phyloP scores from a whole-genome alignment of 64 coral and sea anemone genomes.

The Stichodactyla mertensii region DNA sequence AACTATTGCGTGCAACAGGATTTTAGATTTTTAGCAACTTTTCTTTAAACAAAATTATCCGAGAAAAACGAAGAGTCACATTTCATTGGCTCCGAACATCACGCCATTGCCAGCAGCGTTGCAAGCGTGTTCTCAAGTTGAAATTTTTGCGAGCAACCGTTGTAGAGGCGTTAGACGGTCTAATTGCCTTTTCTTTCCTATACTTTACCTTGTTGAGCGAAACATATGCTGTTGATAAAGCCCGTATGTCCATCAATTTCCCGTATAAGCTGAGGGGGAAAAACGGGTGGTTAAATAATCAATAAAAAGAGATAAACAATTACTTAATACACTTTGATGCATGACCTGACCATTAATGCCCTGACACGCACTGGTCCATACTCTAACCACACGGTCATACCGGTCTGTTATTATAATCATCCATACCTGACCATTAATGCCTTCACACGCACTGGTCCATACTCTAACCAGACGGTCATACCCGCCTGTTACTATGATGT shows the following conservation, averaged over 20 bases:
- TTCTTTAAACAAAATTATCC: too few species aligned
- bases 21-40: too few species aligned
- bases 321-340: neutral
- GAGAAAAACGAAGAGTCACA: too few species aligned
- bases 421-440: constrained; percentile 79
- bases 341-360: constrained; percentile 80
- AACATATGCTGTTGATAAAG: constrained; percentile 94
- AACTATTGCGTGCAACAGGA: too few species aligned
- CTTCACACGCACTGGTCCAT: constrained; percentile 70
- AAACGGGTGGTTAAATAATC: neutral
- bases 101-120: too few species aligned
- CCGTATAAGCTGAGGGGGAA: constrained; percentile 29
- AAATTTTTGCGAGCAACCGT: too few species aligned
- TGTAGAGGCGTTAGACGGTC: too few species aligned
- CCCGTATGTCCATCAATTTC: constrained; percentile 87
- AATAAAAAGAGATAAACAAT: neutral
- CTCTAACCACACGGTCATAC: constrained; percentile 75
- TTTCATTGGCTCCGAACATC: too few species aligned
- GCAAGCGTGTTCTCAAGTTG: too few species aligned
- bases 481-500: constrained; percentile 85
- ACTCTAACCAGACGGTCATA: constrained; percentile 83
- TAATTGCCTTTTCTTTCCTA: too few species aligned
- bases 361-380: constrained; percentile 85
- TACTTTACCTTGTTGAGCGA: constrained; percentile 66
- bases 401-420: constrained; percentile 78